Evolutionary conservation across 2,113 vertebrate species (phyloP).

Genomic region (Onychorhynchus coronatus): DNA sequence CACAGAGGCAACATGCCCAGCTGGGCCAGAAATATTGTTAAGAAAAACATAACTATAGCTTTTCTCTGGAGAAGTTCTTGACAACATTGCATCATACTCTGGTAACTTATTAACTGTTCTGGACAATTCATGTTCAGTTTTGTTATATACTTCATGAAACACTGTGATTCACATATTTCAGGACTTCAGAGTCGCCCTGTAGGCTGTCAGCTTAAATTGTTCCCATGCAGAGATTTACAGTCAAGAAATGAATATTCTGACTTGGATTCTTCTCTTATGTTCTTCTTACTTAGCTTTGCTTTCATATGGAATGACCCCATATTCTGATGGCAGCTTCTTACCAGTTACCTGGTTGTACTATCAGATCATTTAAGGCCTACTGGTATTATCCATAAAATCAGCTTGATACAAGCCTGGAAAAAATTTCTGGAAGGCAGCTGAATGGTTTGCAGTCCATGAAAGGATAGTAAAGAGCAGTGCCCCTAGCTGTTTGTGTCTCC

Average conservation of each 20-base stretch:
- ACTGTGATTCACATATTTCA: neutral
- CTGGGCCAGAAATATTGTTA: neutral
- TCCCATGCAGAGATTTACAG: neutral
- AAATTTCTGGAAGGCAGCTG: neutral
- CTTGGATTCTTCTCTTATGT: neutral
- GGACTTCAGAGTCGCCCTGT: neutral
- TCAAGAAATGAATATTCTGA: neutral
- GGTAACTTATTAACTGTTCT: neutral
- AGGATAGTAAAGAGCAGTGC: neutral
- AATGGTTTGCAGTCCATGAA: neutral
- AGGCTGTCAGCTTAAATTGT: neutral
- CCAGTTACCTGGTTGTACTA: neutral
- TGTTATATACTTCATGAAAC: neutral
- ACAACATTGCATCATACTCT: neutral
- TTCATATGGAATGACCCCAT: neutral
- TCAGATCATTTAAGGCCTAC: neutral
- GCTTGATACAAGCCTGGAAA: neutral
- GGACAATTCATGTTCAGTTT: neutral
- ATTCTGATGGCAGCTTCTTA: neutral
- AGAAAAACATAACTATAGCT: neutral
- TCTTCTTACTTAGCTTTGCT: neutral
- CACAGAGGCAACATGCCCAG: neutral
- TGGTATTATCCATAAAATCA: neutral
- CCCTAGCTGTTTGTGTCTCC: neutral
- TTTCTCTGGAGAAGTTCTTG: neutral